A percentile compares a stretch with the other conserved stretches of the same genome.
Conservation (phyloP, 2,888 invertebrate species). For the Lydus trimaculatus region DNA sequence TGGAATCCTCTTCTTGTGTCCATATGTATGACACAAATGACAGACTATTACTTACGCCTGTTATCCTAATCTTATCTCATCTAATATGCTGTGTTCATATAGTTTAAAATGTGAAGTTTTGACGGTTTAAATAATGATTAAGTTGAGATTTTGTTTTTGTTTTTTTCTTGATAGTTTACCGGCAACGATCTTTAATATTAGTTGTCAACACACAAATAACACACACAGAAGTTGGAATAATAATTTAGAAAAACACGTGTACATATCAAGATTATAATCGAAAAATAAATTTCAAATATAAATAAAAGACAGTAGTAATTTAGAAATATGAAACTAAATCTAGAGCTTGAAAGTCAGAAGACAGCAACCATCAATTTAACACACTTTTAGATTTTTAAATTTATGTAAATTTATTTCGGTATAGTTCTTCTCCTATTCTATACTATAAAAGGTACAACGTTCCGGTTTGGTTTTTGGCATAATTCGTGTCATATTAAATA, state of each 20-base stretch:
- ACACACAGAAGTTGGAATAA: background rate
- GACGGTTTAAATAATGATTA: background rate
- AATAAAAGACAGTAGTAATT: background rate
- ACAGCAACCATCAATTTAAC: background rate
- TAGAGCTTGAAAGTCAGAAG: background rate
- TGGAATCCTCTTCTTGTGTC: background rate
- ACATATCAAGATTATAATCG: background rate
- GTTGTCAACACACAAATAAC: background rate
- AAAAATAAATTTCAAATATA: background rate
- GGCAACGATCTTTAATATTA: background rate
- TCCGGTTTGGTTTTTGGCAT: conserved; percentile 13
- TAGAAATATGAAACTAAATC: background rate
- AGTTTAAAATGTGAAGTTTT: background rate
- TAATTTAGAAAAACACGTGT: background rate
- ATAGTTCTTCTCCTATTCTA: background rate
- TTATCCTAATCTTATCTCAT: background rate
- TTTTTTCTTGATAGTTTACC: background rate
- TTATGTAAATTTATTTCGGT: background rate
- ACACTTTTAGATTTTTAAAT: background rate
- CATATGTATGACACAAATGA: conserved; percentile 10
- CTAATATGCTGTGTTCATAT: background rate
- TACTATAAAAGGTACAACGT: background rate
- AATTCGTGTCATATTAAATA: conserved; percentile 18
- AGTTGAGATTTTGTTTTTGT: background rate
- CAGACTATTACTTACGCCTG: conserved; percentile 20